Evolutionary conservation across 2,888 invertebrate genomes (phyloP).

Genomic region (Pharmacophagus antenor): DNA sequence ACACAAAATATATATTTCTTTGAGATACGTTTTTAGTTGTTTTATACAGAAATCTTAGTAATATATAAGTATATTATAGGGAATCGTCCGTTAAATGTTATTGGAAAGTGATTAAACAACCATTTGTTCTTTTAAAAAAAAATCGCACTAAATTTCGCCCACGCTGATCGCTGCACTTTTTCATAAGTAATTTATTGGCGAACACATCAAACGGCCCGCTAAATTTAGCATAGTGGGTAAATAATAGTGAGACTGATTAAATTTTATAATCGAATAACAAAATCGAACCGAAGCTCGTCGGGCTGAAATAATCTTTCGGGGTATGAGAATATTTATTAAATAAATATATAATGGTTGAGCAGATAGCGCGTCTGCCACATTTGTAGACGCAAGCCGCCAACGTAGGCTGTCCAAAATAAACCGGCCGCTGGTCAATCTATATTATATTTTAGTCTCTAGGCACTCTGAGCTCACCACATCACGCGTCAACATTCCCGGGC

Average conservation of each 20-base stretch:
- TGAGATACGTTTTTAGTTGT: too few species aligned
- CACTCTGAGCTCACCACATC: conserved; percentile 46
- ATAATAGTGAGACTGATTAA: conserved; percentile 13
- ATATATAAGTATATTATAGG: too few species aligned
- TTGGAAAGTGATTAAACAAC: not conserved
- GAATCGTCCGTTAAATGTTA: not conserved
- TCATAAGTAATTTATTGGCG: conserved; percentile 18
- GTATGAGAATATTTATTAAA: conserved; percentile 33
- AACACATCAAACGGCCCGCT: conserved; percentile 15
- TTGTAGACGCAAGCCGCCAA: conserved; percentile 65
- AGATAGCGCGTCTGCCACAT: conserved; percentile 53
- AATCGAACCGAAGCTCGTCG: conserved; percentile 6
- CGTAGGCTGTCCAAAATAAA: conserved; percentile 68
- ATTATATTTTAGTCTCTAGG: conserved; percentile 61
- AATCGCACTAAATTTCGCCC: conserved; percentile 1
- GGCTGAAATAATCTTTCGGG: conserved; percentile 17
- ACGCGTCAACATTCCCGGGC: conserved; percentile 46
- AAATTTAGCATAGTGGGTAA: conserved; percentile 5
- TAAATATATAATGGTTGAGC: conserved; percentile 45
- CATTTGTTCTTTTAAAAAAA: not conserved
- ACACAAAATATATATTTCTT: too few species aligned
- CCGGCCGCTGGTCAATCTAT: conserved; percentile 50
- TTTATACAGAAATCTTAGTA: too few species aligned
- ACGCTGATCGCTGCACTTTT: conserved; percentile 9
- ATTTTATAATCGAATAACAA: conserved; percentile 15